Evolutionary conservation across 1,140 invertebrate genomes (phyloP).

Genomic region (Samia ricini): DNA sequence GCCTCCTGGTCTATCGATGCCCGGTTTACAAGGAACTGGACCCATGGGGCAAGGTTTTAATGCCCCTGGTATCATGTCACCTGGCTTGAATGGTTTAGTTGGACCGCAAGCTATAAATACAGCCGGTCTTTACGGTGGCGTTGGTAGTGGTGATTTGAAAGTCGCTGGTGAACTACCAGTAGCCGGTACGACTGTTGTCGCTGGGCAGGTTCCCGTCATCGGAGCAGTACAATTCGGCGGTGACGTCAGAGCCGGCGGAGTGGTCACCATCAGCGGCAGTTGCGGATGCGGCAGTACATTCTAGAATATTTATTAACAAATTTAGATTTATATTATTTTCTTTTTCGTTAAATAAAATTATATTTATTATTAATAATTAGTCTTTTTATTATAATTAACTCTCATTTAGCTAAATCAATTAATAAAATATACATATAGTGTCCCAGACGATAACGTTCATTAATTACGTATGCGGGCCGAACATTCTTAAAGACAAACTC

Average conservation of each 20-base stretch:
- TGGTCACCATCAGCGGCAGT: conserved; percentile 38
- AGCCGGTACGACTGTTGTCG: conserved; percentile 32
- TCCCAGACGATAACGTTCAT: too few relatives aligned
- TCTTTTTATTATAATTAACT: not conserved
- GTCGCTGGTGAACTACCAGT: conserved; percentile 42
- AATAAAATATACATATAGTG: too few relatives aligned
- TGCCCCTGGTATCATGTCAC: not conserved
- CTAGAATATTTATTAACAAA: not conserved
- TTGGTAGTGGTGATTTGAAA: conserved; percentile 35
- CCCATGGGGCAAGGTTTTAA: too few relatives aligned
- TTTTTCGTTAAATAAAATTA: not conserved
- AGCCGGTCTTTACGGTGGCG: conserved; percentile 29
- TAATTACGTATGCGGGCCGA: too few relatives aligned
- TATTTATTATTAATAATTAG: not conserved
- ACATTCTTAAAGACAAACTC: too few relatives aligned
- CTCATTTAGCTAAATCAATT: too few relatives aligned
- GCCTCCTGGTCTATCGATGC: not conserved
- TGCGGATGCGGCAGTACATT: conserved; percentile 29
- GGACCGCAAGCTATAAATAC: not conserved
- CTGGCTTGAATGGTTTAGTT: not conserved
- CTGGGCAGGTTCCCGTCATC: conserved; percentile 39
- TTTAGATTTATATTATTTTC: not conserved
- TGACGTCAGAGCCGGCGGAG: conserved; percentile 37
- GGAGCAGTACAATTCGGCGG: conserved; percentile 36
- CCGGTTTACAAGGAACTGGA: too few relatives aligned